Evolutionary conservation across 2,888 invertebrate species (phyloP).

Genomic region (Bimastos eiseni): DNA sequence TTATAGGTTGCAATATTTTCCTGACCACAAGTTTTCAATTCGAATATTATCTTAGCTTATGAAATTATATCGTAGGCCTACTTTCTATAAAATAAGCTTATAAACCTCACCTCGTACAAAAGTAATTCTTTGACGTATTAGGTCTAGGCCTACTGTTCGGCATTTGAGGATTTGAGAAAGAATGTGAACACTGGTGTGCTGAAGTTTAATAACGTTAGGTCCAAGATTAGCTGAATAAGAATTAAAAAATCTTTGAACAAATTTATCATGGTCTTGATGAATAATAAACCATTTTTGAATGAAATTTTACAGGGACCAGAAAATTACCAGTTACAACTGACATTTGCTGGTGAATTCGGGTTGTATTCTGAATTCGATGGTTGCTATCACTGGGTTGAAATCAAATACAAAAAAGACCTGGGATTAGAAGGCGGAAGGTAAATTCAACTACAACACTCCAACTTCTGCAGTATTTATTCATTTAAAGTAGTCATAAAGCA

Average conservation of each 20-base stretch:
- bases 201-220: background rate
- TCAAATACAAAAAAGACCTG: conserved; percentile 35
- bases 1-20: background rate
- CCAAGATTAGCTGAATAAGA: background rate
- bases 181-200: background rate
- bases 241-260: too few species aligned
- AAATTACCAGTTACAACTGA: conserved; percentile 33
- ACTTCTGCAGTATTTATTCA: background rate
- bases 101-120: background rate
- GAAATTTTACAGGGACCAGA: conserved; percentile 40
- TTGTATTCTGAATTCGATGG: conserved; percentile 35
- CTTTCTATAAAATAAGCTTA: background rate
- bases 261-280: background rate
- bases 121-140: background rate
- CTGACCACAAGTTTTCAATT: background rate
- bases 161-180: too few species aligned
- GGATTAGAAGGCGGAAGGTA: conserved; percentile 27
- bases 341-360: conserved; percentile 40
- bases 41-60: background rate
- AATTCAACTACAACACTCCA: background rate
- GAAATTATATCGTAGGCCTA: background rate
- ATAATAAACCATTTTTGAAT: too few species aligned
- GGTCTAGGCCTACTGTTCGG: background rate
- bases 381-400: conserved; percentile 44
- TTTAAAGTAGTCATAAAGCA: background rate